Evolutionary conservation across 2,888 invertebrate species (phyloP).

Genomic region (Drosophila falleni): DNA sequence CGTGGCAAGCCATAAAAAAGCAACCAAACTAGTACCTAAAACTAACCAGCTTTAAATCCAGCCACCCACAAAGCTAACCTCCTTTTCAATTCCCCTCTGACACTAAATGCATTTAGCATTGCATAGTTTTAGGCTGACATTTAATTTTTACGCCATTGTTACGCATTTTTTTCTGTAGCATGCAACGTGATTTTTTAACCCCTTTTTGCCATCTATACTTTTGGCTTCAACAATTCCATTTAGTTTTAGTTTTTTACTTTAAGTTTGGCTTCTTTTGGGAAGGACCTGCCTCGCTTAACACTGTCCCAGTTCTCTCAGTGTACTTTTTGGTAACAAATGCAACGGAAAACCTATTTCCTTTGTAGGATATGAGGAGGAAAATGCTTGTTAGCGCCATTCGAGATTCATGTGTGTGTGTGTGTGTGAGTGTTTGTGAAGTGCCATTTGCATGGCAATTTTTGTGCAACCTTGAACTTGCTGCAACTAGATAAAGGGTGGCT

Average conservation of each 20-base stretch:
- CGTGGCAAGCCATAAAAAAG: constrained; percentile 26
- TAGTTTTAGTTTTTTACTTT: neutral
- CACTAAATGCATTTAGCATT: constrained; percentile 31
- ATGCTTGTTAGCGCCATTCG: constrained; percentile 69
- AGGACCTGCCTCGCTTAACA: constrained; percentile 11
- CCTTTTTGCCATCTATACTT: constrained; percentile 6
- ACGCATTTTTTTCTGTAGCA: constrained; percentile 57
- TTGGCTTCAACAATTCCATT: constrained; percentile 1
- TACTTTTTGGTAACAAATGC: constrained; percentile 61
- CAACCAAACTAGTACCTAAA: constrained; percentile 22
- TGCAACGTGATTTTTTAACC: constrained; percentile 41
- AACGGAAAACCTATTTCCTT: constrained; percentile 76
- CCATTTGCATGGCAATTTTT: constrained; percentile 45
- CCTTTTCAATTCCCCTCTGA: too few relatives aligned
- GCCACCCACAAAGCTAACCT: constrained; percentile 4
- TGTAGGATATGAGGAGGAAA: constrained; percentile 74
- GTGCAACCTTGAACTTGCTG: constrained; percentile 72
- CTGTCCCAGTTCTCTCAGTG: constrained; percentile 5
- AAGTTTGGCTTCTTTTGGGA: constrained; percentile 23
- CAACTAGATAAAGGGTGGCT: constrained; percentile 12
- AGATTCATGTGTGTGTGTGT: constrained; percentile 23
- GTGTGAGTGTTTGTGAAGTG: constrained; percentile 22
- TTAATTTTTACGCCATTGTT: constrained; percentile 48
- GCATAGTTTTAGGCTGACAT: constrained; percentile 44
- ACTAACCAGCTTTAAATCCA: constrained; percentile 7